Evolutionary conservation across 2,797 vertebrate genomes (phyloP).

Genomic region (Catostomus latipinnis): DNA sequence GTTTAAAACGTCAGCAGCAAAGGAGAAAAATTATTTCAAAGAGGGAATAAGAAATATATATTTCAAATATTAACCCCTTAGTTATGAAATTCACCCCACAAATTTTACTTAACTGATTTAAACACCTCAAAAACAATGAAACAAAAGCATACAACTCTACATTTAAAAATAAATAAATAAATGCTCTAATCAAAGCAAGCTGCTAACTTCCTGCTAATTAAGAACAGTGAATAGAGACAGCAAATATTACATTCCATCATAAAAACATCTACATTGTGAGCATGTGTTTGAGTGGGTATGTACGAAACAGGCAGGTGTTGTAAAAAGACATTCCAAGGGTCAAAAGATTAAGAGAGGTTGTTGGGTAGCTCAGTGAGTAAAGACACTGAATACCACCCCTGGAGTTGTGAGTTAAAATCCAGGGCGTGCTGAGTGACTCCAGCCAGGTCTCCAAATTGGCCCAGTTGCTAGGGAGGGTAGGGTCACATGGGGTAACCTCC

Average conservation of each 20-base stretch:
- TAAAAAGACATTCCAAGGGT: conserved; percentile 74
- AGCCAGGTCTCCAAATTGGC: too few relatives aligned
- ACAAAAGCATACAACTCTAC: too few relatives aligned
- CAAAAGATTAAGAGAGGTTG: conserved; percentile 76
- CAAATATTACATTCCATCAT: conserved; percentile 48
- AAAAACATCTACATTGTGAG: conserved; percentile 2
- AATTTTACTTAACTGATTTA: not conserved
- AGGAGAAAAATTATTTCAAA: conserved; percentile 33
- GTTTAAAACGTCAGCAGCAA: conserved; percentile 8
- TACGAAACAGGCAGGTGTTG: conserved; percentile 71
- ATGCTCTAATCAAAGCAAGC: conserved; percentile 6
- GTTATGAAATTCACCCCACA: too few relatives aligned
- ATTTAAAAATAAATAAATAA: not conserved
- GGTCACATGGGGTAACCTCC: too few relatives aligned
- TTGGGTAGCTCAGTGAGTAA: conserved; percentile 38
- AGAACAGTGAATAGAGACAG: not conserved
- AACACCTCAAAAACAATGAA: not conserved
- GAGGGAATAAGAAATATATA: conserved; percentile 26
- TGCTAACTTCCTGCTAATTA: not conserved
- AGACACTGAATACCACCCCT: too few relatives aligned
- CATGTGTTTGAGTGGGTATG: conserved; percentile 59
- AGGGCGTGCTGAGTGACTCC: too few relatives aligned
- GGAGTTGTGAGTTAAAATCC: too few relatives aligned
- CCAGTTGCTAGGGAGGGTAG: too few relatives aligned
- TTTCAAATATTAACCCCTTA: conserved; percentile 72